Percentiles rank a stretch among this genome's conserved stretches.
Conservation (phyloP, 2,888 invertebrate species). For the Loripinus fragilis region DNA sequence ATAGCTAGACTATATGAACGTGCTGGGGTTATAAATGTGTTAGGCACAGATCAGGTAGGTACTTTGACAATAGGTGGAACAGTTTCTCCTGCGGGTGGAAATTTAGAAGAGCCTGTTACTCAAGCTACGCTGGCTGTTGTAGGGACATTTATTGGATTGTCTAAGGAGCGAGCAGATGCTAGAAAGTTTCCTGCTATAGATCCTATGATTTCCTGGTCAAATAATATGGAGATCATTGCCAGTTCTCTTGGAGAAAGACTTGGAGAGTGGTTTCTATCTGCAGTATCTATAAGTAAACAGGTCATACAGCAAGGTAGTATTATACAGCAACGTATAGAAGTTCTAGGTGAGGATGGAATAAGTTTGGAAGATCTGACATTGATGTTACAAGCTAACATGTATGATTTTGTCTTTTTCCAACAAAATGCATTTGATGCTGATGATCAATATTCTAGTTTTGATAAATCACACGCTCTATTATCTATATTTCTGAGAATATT, state of each 20-base stretch:
- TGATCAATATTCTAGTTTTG: neutral
- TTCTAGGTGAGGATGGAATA: neutral
- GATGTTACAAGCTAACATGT: neutral
- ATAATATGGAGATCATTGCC: neutral
- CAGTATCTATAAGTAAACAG: neutral
- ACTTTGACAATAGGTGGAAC: conserved; percentile 20
- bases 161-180: neutral
- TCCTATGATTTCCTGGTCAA: neutral
- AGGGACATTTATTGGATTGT: conserved; percentile 1
- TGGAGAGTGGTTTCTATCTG: too few species aligned
- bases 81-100: conserved; percentile 22
- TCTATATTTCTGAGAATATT: too few species aligned
- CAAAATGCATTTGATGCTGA: neutral
- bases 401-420: neutral
- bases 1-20: conserved; percentile 20
- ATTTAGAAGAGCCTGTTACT: conserved; percentile 24
- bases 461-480: too few species aligned
- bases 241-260: too few species aligned
- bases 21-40: conserved; percentile 1
- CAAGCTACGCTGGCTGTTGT: conserved; percentile 8
- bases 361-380: neutral
- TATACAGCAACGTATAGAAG: neutral
- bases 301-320: neutral
- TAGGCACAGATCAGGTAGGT: conserved; percentile 2
- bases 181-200: neutral